These are phyloP conservation scores for Pseudochirops corinnae DNA, from an alignment of 2,797 vertebrate species.

Conservation along the genomic window DNA sequence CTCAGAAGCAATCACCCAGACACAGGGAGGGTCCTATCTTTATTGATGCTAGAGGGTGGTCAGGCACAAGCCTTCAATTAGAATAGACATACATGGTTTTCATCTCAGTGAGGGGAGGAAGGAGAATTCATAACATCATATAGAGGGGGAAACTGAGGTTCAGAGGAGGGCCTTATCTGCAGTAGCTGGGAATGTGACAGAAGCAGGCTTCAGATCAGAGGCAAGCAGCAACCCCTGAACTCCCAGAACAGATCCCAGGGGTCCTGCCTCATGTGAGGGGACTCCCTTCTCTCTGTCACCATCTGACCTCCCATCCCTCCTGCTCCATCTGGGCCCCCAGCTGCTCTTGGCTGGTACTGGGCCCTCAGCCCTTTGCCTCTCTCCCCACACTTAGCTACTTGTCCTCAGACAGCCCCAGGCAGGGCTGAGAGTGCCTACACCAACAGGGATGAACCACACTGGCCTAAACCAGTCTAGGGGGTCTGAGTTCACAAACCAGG, in stretches of 20 bases:
- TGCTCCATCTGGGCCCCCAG: neutral
- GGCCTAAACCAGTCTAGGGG: neutral
- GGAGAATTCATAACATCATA: constrained; percentile 41
- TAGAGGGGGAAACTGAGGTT: neutral
- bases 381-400: constrained; percentile 44
- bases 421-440: neutral
- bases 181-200: neutral
- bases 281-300: neutral
- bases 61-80: constrained; percentile 40
- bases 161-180: constrained; percentile 11
- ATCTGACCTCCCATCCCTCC: neutral
- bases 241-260: neutral
- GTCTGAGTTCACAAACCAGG: neutral
- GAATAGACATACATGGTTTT: constrained; percentile 2
- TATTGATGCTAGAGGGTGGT: constrained; percentile 70
- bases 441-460: too few species aligned
- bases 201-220: constrained; percentile 6
- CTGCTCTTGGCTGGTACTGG: neutral
- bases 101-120: constrained; percentile 16
- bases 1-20: neutral
- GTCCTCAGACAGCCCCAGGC: constrained; percentile 49
- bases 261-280: neutral
- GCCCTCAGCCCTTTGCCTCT: neutral
- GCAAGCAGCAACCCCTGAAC: neutral
- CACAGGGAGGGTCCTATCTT: constrained; percentile 60